A percentile compares a stretch with the other conserved stretches of the same genome.
These are phyloP conservation scores for Salvelinus namaycush DNA, from an alignment of 2,113 vertebrate genomes.

Conservation along the genomic window DNA sequence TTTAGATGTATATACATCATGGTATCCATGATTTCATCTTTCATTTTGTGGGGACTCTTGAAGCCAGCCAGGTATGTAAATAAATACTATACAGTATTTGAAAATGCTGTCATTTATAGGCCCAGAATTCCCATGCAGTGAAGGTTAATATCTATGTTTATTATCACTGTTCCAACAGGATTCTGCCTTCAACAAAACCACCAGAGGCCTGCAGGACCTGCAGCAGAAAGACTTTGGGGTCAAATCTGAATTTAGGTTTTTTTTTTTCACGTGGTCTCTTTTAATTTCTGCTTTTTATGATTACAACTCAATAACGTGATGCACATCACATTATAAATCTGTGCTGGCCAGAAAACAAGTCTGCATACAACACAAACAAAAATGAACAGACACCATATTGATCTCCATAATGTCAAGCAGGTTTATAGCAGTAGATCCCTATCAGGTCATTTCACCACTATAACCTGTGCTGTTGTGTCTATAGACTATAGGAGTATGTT, in stretches of 20 bases:
- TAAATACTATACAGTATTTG: not conserved
- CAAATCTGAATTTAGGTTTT: conserved; percentile 92
- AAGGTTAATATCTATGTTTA: not conserved
- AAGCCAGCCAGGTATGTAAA: conserved; percentile 88
- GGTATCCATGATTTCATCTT: conserved; percentile 92
- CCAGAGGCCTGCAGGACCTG: conserved; percentile 91
- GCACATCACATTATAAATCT: no score
- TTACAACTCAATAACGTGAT: no score
- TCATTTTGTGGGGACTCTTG: conserved; percentile 91
- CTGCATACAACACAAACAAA: no score
- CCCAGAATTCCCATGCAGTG: not conserved
- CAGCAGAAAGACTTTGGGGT: conserved; percentile 94
- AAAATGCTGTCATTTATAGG: not conserved
- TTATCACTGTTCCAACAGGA: conserved; percentile 73
- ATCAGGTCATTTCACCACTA: no score
- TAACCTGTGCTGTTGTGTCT: no score
- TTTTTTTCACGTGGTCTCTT: not conserved
- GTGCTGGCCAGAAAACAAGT: no score
- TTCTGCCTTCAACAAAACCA: conserved; percentile 95
- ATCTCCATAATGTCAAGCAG: no score
- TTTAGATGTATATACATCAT: conserved; percentile 92
- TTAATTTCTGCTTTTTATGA: no score
- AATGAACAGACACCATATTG: no score
- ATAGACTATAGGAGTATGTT: no score
- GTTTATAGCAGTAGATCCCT: no score